A percentile compares a stretch with the other conserved stretches of the same genome.
phyloP scores from a whole-genome alignment of 2,113 vertebrate genomes.

The Odocoileus virginianus region DNA sequence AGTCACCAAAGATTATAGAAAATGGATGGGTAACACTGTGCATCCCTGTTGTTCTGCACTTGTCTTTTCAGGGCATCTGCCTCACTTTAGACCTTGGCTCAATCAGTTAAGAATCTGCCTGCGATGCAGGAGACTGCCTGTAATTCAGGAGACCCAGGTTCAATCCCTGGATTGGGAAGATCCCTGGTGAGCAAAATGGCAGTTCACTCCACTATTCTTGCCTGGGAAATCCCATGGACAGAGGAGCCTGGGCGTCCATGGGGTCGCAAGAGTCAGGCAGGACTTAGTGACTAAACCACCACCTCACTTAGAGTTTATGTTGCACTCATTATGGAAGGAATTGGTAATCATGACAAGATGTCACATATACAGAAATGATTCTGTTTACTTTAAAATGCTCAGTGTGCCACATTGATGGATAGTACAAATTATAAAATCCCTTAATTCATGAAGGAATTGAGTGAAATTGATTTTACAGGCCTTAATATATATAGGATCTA shows the following conservation, averaged over 20 bases:
- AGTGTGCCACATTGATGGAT: background rate
- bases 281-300: background rate
- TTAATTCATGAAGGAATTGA: background rate
- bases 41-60: background rate
- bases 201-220: background rate
- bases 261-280: background rate
- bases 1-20: background rate
- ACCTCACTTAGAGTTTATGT: background rate
- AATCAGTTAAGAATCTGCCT: background rate
- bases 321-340: background rate
- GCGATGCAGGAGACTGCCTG: fast-evolving
- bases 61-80: background rate
- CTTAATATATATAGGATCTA: background rate
- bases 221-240: background rate
- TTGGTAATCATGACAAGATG: background rate
- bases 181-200: background rate
- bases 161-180: background rate
- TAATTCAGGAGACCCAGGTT: background rate
- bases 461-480: background rate
- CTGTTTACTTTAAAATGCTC: background rate
- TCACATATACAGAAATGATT: background rate
- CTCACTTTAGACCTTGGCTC: background rate
- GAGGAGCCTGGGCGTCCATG: background rate
- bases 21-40: background rate
- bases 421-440: background rate